phyloP scores from a whole-genome alignment of 2,113 vertebrate genomes.

The Ochotona princeps region DNA sequence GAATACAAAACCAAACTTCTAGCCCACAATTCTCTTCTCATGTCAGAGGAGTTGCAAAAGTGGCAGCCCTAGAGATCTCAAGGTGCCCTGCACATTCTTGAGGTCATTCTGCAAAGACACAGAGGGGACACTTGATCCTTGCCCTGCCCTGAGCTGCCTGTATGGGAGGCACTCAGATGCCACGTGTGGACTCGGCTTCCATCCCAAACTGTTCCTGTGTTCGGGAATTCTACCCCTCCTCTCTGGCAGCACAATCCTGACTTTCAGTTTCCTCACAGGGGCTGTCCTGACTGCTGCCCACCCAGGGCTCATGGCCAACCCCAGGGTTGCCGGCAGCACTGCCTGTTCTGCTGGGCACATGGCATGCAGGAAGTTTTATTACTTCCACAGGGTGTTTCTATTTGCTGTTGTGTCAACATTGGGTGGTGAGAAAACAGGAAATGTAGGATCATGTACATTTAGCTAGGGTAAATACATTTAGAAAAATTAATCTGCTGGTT shows the following conservation, averaged over 20 bases:
- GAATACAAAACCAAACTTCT: background rate
- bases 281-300: background rate
- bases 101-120: background rate
- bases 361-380: background rate
- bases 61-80: background rate
- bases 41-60: background rate
- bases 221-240: background rate
- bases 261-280: fast-evolving
- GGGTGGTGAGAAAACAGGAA: background rate
- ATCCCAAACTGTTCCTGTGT: background rate
- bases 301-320: background rate
- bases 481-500: slow-evolving; percentile 18
- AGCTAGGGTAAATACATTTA: background rate
- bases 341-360: background rate
- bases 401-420: background rate
- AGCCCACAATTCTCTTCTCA: background rate
- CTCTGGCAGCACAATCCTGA: background rate
- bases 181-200: background rate
- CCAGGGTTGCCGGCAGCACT: background rate
- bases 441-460: background rate
- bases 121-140: background rate
- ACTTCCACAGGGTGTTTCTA: background rate
- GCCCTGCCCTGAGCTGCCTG: background rate
- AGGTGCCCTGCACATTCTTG: background rate
- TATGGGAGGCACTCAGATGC: background rate